Conservation (phyloP, 2,888 invertebrate species). For the Scaptomyza cyrtandrae region DNA sequence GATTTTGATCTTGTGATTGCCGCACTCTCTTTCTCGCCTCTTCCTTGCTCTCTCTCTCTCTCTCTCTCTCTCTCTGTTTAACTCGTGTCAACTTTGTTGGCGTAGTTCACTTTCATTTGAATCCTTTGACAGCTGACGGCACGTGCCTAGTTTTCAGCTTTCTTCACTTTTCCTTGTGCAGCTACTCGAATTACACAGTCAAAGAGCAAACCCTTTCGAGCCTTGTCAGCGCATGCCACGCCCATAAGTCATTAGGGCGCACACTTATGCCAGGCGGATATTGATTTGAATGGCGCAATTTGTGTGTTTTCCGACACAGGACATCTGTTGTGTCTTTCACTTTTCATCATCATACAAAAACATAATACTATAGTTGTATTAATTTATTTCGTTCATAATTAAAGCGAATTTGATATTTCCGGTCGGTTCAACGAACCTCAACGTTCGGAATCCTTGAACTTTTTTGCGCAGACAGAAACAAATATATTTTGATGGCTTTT, state of each 20-base stretch:
- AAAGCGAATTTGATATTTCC: conserved; percentile 82
- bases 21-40: conserved; percentile 14
- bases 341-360: conserved; percentile 57
- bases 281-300: conserved; percentile 71
- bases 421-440: conserved; percentile 75
- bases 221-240: conserved; percentile 38
- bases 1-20: conserved; percentile 39
- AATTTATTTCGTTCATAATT: conserved; percentile 76
- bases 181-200: conserved; percentile 59
- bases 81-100: conserved; percentile 13
- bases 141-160: conserved; percentile 67
- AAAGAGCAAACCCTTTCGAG: conserved; percentile 38
- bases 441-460: conserved; percentile 79
- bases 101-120: conserved; percentile 60
- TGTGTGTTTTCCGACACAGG: conserved; percentile 28
- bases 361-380: conserved; percentile 48
- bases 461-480: conserved; percentile 58
- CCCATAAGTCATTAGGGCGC: conserved; percentile 68
- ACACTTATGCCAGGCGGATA: conserved; percentile 76
- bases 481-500: conserved; percentile 62
- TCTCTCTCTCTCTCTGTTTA: not conserved
- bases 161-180: conserved; percentile 56
- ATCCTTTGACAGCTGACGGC: conserved; percentile 60
- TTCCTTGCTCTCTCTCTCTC: not conserved
- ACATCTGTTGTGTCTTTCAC: conserved; percentile 76